phyloP scores from a whole-genome alignment of 2,113 vertebrate genomes.

The Silurus asotus region DNA sequence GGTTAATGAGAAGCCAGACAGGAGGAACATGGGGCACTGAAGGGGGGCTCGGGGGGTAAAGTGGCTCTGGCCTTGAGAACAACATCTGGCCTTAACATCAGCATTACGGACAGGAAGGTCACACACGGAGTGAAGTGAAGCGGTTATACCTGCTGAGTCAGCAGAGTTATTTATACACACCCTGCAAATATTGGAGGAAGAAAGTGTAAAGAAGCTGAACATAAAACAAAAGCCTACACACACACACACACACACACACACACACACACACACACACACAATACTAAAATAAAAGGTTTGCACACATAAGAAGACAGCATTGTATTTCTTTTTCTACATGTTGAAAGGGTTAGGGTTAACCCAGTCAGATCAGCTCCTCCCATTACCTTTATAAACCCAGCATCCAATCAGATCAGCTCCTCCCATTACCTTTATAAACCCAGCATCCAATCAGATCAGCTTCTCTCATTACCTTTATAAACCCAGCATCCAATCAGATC shows the following conservation, averaged over 20 bases:
- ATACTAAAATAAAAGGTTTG: background rate
- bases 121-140: conserved; percentile 46
- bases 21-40: background rate
- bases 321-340: background rate
- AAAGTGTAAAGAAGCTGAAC: background rate
- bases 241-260: background rate
- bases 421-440: background rate
- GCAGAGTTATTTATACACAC: conserved; percentile 21
- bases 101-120: conserved; percentile 5
- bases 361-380: background rate
- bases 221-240: background rate
- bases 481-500: background rate
- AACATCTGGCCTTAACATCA: conserved; percentile 34
- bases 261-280: background rate
- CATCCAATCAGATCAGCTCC: background rate
- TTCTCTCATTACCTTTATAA: background rate
- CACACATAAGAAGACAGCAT: background rate
- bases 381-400: background rate
- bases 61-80: background rate
- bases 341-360: background rate
- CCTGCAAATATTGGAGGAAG: background rate
- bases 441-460: background rate
- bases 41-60: background rate
- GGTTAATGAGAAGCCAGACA: conserved; percentile 34
- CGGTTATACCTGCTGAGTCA: conserved; percentile 40